Percentiles rank a stretch among this genome's conserved stretches.
phyloP scores from a whole-genome alignment of 1,140 invertebrate species.

The Alviniconcha marisindica region DNA sequence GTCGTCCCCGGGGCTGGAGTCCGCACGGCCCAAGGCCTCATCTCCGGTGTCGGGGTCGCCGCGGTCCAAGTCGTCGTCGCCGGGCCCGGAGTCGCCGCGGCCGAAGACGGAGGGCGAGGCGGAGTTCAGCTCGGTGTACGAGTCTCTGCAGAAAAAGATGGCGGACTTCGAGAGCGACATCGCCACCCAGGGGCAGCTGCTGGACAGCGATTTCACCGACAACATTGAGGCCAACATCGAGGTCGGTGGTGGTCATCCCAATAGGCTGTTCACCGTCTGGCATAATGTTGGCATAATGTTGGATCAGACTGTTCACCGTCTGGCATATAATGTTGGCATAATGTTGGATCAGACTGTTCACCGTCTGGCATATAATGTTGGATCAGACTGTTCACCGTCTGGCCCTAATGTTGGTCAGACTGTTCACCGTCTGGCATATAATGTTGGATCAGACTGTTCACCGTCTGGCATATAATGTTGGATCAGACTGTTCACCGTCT shows the following conservation, averaged over 20 bases:
- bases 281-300: background rate
- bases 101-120: conserved; percentile 52
- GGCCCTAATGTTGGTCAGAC: too few relatives aligned
- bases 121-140: conserved; percentile 56
- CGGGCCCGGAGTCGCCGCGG: conserved; percentile 13
- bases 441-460: too few relatives aligned
- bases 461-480: too few relatives aligned
- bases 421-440: too few relatives aligned
- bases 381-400: too few relatives aligned
- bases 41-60: background rate
- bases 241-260: conserved; percentile 34
- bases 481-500: too few relatives aligned
- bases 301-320: too few relatives aligned
- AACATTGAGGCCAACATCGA: conserved; percentile 44
- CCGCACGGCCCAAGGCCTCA: background rate
- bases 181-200: conserved; percentile 58
- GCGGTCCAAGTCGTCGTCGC: conserved; percentile 17
- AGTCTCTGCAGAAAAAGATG: conserved; percentile 54
- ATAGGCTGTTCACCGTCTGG: background rate
- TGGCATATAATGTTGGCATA: background rate
- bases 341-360: too few relatives aligned
- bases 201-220: conserved; percentile 50
- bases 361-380: too few relatives aligned
- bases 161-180: conserved; percentile 62
- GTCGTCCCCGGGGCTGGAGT: background rate